A percentile compares a stretch with the other conserved stretches of the same genome.
Conservation (phyloP, 2,888 invertebrate species). For the Clusia tigrina region DNA sequence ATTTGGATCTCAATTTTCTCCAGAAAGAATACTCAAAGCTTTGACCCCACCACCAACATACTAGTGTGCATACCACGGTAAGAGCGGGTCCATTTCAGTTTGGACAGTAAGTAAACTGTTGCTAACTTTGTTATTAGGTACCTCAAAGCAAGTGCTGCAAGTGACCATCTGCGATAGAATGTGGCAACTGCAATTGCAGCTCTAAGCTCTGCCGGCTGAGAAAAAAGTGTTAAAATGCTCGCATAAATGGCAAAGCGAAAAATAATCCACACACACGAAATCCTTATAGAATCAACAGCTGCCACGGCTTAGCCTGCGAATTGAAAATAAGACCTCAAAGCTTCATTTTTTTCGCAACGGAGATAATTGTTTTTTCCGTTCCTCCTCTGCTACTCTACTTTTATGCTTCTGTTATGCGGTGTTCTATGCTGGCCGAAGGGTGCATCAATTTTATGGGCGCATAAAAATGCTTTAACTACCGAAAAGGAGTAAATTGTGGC, state of each 20-base stretch:
- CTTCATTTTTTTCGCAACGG: not conserved
- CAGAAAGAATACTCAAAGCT: too few species aligned
- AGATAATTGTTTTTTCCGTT: constrained; percentile 7
- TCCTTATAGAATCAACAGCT: constrained; percentile 13
- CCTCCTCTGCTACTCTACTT: not conserved
- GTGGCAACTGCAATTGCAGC: not conserved
- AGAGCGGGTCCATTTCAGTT: too few species aligned
- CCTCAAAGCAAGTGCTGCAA: too few species aligned
- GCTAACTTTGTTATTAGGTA: too few species aligned
- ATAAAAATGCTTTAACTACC: constrained; percentile 37
- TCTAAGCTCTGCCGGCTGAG: not conserved
- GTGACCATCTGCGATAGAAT: too few species aligned
- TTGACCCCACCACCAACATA: too few species aligned
- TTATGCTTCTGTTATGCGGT: too few species aligned
- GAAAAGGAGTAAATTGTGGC: constrained; percentile 11
- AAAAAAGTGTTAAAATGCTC: constrained; percentile 3
- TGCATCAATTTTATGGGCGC: constrained; percentile 46
- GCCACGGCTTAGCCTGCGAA: not conserved
- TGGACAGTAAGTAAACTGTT: not conserved
- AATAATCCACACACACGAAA: not conserved
- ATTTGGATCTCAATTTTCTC: too few species aligned
- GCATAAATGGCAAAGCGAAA: not conserved
- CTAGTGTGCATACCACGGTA: too few species aligned
- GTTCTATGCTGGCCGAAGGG: not conserved
- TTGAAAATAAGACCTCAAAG: not conserved